phyloP scores from a whole-genome alignment of 2,797 vertebrate genomes.

The Triplophysa yarkandensis region DNA sequence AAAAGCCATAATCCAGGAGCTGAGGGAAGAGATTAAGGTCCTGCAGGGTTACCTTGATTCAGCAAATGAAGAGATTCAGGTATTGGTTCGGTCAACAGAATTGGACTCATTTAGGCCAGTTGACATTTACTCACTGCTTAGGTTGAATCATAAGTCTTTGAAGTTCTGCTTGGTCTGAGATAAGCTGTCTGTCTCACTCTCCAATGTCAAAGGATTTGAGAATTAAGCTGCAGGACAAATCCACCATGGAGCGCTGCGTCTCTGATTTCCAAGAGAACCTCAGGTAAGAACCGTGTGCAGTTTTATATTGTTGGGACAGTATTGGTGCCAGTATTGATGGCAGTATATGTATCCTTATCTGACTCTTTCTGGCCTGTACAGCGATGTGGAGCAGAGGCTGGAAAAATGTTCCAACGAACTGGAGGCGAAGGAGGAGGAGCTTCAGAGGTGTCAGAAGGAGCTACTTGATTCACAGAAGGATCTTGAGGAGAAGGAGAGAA shows the following conservation, averaged over 20 bases:
- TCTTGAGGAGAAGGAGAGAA: conserved; percentile 70
- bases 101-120: conserved; percentile 5
- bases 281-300: conserved; percentile 60
- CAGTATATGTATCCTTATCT: not conserved
- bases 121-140: conserved; percentile 32
- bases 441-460: conserved; percentile 64
- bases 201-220: conserved; percentile 69
- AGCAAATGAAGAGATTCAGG: conserved; percentile 81
- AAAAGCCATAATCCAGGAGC: conserved; percentile 72
- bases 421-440: conserved; percentile 68
- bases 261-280: conserved; percentile 63
- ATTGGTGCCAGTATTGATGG: not conserved
- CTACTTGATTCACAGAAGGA: conserved; percentile 70
- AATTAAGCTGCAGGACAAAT: conserved; percentile 64
- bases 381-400: conserved; percentile 73
- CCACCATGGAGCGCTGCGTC: conserved; percentile 42
- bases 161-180: conserved; percentile 34
- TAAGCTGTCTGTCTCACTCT: conserved; percentile 37
- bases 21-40: conserved; percentile 69
- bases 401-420: conserved; percentile 63
- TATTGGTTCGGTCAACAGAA: conserved; percentile 57
- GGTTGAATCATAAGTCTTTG: conserved; percentile 34
- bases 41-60: conserved; percentile 76
- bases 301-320: conserved; percentile 1
- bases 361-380: conserved; percentile 57